Evolutionary conservation across 2,797 vertebrate genomes (phyloP).

Genomic region (Hydrophis major): DNA sequence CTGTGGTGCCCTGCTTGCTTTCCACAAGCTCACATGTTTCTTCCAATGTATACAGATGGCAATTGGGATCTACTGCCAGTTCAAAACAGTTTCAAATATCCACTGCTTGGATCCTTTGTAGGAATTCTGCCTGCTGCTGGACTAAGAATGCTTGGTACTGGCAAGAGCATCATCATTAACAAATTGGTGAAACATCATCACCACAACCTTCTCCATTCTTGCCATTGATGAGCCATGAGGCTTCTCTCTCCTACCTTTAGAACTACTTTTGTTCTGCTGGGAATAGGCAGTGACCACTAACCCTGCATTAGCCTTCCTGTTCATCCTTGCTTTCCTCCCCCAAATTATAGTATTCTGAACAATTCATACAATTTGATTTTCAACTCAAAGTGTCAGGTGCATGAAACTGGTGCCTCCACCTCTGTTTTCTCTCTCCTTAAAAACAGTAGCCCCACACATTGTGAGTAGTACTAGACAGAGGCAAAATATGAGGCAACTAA

Average conservation of each 20-base stretch:
- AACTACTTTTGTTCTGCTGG: neutral
- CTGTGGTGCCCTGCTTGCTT: neutral
- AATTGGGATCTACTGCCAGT: neutral
- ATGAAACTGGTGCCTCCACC: neutral
- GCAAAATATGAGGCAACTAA: neutral
- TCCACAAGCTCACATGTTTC: neutral
- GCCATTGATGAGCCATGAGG: neutral
- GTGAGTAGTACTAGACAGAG: neutral
- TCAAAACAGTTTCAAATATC: neutral
- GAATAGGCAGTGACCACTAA: neutral
- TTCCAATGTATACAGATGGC: neutral
- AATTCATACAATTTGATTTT: neutral
- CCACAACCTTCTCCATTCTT: neutral
- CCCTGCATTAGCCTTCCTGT: neutral
- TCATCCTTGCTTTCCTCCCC: neutral
- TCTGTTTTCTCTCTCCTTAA: neutral
- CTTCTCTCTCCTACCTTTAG: neutral
- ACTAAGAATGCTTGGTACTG: neutral
- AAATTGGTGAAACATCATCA: neutral
- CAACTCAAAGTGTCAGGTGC: neutral
- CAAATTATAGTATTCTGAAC: neutral
- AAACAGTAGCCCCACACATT: neutral
- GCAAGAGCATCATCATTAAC: neutral
- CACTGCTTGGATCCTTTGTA: neutral
- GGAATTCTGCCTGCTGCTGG: neutral